Percentiles rank a stretch among this genome's conserved stretches.
phyloP scores from a whole-genome alignment of 1,140 invertebrate genomes.

The Dreissena rostriformis region DNA sequence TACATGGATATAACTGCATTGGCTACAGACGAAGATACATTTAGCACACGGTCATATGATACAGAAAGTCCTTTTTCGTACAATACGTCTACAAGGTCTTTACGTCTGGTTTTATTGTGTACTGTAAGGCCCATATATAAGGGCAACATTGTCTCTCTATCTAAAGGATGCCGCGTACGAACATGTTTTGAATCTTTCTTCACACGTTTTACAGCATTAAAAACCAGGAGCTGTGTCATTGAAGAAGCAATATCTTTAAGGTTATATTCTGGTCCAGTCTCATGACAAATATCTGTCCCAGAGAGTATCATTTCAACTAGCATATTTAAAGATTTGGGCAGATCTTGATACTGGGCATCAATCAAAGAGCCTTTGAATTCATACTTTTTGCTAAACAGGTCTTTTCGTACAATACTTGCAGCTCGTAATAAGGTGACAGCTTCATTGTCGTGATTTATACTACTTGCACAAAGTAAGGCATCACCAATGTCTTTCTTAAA shows the following conservation, averaged over 20 bases:
- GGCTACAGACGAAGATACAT: slow-evolving; percentile 23
- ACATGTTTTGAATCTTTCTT: neutral
- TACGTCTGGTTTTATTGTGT: slow-evolving; percentile 34
- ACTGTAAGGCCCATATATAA: slow-evolving; percentile 24
- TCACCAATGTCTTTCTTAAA: neutral
- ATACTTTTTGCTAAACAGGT: neutral
- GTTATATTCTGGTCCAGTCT: neutral
- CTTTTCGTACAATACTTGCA: neutral
- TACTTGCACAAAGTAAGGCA: neutral
- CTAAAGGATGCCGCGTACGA: neutral
- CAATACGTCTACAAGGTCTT: slow-evolving; percentile 15
- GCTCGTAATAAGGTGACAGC: neutral
- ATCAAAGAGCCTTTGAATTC: neutral
- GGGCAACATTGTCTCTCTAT: slow-evolving; percentile 18
- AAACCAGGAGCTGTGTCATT: neutral
- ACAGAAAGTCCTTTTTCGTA: slow-evolving; percentile 23
- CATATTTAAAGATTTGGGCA: neutral
- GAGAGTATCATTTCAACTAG: neutral
- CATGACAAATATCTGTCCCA: neutral
- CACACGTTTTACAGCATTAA: neutral
- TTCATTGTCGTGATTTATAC: neutral
- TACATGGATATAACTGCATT: slow-evolving; percentile 30
- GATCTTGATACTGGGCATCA: neutral
- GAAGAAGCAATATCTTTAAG: neutral
- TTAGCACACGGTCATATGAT: slow-evolving; percentile 43